phyloP scores from a whole-genome alignment of 2,888 invertebrate genomes.

The Stenoptilia bipunctidactyla region DNA sequence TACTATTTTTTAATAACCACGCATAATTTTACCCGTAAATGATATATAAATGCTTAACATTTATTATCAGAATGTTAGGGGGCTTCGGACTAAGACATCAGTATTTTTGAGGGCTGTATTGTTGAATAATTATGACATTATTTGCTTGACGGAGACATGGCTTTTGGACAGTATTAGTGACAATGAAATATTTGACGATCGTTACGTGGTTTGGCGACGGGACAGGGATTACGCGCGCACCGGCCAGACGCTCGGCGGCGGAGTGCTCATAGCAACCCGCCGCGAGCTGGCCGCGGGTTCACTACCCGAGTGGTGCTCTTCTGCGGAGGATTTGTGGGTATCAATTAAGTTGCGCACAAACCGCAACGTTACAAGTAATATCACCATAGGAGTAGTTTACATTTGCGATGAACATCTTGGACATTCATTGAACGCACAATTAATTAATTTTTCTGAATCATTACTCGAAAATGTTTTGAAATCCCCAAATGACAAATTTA shows the following conservation, averaged over 20 bases:
- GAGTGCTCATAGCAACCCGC: constrained; percentile 8
- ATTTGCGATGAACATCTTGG: not conserved
- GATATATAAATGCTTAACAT: too few species aligned
- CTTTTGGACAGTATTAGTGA: constrained; percentile 8
- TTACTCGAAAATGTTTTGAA: too few species aligned
- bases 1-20: too few species aligned
- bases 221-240: constrained; percentile 8
- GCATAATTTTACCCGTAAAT: too few species aligned
- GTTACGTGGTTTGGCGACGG: constrained; percentile 10
- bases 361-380: too few species aligned
- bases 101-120: constrained; percentile 9
- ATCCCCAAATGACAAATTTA: constrained; percentile 3
- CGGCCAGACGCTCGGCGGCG: constrained; percentile 5
- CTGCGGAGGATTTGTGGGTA: constrained; percentile 13
- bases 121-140: constrained; percentile 10
- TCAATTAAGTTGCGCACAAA: too few species aligned
- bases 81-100: constrained; percentile 12
- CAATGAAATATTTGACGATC: constrained; percentile 9
- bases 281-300: not conserved
- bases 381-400: too few species aligned
- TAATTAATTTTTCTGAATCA: constrained; percentile 8
- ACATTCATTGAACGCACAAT: constrained; percentile 2
- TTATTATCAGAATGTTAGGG: constrained; percentile 13
- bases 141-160: constrained; percentile 13
- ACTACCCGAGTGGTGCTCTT: constrained; percentile 5